Base-by-base conservation (phyloP, 2,888 invertebrate species). In the Caenorhabditis sulstoni region DNA sequence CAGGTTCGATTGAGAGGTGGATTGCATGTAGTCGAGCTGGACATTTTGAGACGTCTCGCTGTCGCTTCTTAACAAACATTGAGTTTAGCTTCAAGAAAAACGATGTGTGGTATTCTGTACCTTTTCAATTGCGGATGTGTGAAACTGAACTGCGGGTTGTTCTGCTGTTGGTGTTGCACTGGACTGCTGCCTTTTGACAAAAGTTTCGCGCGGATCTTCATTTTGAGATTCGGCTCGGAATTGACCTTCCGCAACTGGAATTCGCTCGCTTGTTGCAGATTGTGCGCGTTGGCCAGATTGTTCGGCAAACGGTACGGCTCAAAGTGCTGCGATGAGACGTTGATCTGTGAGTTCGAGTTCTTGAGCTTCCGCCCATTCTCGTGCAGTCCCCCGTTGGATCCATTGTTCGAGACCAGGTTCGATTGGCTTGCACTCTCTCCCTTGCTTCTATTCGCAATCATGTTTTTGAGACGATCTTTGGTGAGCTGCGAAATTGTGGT, bases 141-240 rank as follows among this genome's bases (percentile, higher is more conserved):
- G 55, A 82, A 84, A 20, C 47, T 79, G 59, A 84, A 84, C 23
- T 81, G 74, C 7, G 80, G 61, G 50, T 74, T 70, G 50, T 66
- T 71, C 39, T 50, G 66, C 14, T 53, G 57, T 3, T 75, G 49
- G 12, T 76, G 79, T 45, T 82, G 83, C 35, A 85, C 85, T 11
- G 86, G 85, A 50, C 81, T 82, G 23, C 45, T 81, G 20, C 88
- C 88, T 52, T 90, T 89, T 61, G 85, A 88, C 4, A 89, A 75
- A 3, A 89, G 80, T 23, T 88, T 86, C 41, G 88, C 88, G 2
- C 89, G 82, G 18, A 89, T 85, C 29, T 85, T 77, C 89, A 90
- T 90, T 55, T 90, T 90, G 70, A 90, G 77, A 58, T 90, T 90
- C 9, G 90, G 90, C 75, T 90, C 90, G 37, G 85, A 85, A 81